A percentile compares a stretch with the other conserved stretches of the same genome.
phyloP scores from a whole-genome alignment of 2,797 vertebrate species.

The Melopsittacus undulatus region DNA sequence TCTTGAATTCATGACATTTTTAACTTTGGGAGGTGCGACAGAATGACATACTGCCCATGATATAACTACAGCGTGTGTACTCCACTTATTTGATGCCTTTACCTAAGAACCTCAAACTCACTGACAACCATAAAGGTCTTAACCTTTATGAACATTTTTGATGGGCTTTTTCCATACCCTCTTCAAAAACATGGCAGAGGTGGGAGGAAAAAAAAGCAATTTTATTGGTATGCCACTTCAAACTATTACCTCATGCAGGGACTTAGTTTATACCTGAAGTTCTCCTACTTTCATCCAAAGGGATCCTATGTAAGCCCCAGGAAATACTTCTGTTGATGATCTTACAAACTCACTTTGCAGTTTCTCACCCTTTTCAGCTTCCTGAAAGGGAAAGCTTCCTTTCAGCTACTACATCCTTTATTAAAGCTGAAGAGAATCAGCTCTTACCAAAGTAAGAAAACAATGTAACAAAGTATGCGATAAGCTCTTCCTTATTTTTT shows the following conservation, averaged over 20 bases:
- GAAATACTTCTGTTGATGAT: background rate
- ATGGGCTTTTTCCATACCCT: background rate
- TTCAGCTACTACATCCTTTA: background rate
- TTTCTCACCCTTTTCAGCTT: background rate
- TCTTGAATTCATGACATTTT: background rate
- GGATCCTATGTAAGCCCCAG: background rate
- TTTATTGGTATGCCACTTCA: background rate
- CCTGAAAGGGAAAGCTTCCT: background rate
- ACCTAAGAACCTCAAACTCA: background rate
- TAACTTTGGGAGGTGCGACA: background rate
- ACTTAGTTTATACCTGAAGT: background rate
- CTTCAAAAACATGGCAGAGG: background rate
- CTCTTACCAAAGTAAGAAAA: background rate
- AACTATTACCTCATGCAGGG: background rate
- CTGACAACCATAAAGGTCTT: background rate
- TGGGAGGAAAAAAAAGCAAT: background rate
- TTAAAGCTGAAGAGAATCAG: background rate
- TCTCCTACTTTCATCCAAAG: background rate
- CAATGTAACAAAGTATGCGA: rapidly evolving
- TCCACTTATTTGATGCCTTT: background rate
- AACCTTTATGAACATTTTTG: background rate
- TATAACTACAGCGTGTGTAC: background rate
- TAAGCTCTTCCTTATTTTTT: background rate
- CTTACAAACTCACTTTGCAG: background rate
- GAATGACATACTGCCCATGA: background rate